These are phyloP conservation scores for Sula dactylatra DNA, from an alignment of 2,113 vertebrate genomes.

Conservation along the genomic window DNA sequence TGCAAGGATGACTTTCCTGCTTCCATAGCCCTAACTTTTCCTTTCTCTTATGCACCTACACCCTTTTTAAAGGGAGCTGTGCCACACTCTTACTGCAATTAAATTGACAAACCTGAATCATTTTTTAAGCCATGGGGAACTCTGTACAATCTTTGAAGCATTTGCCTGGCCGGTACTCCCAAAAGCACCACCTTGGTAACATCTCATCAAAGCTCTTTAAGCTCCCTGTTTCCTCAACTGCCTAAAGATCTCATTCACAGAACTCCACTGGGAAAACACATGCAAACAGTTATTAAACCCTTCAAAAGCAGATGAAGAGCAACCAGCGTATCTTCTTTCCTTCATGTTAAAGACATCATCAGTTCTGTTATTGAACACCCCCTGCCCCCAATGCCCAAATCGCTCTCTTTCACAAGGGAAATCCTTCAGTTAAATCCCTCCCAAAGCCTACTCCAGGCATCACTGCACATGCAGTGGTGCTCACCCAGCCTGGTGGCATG, in stretches of 20 bases:
- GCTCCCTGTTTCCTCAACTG: neutral
- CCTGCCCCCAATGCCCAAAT: neutral
- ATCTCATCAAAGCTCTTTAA: neutral
- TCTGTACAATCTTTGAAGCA: neutral
- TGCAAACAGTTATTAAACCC: neutral
- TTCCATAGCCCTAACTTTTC: neutral
- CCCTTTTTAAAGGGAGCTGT: neutral
- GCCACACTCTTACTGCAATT: neutral
- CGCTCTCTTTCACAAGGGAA: neutral
- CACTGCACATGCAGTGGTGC: neutral
- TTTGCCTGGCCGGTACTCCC: neutral
- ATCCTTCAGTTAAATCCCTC: neutral
- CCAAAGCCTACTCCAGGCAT: neutral
- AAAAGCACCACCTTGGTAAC: neutral
- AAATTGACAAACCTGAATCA: neutral
- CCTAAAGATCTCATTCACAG: neutral
- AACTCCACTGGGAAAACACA: neutral
- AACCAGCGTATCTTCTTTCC: neutral
- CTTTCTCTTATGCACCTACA: neutral
- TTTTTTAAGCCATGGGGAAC: neutral
- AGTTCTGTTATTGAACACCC: neutral
- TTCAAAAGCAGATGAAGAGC: neutral
- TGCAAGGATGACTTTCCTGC: neutral
- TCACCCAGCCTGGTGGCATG: neutral
- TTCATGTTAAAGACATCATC: neutral